Percentiles rank a stretch among this genome's conserved stretches.
These are phyloP conservation scores for Masnerella sp. DNA, from an alignment of 2,888 invertebrate species.

Conservation along the genomic window DNA sequence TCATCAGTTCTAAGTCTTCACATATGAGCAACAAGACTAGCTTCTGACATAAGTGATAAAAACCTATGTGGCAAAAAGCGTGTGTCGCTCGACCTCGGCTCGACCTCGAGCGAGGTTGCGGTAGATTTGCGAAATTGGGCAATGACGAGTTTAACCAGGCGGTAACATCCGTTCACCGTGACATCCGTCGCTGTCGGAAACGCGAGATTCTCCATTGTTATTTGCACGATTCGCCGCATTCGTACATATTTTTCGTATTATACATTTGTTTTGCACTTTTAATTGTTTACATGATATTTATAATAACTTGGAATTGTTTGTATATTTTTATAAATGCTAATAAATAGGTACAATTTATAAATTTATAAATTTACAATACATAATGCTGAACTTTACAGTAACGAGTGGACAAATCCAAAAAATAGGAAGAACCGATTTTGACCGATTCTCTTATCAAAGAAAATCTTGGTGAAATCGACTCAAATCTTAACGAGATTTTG, in stretches of 20 bases:
- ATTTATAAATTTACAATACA: too few relatives aligned
- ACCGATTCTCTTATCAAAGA: too few relatives aligned
- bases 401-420: too few relatives aligned
- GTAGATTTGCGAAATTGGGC: constrained; percentile 54
- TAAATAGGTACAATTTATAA: not conserved
- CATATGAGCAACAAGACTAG: too few relatives aligned
- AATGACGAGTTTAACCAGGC: constrained; percentile 47
- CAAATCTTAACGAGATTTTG: too few relatives aligned
- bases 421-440: too few relatives aligned
- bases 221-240: constrained; percentile 31
- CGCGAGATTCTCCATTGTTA: constrained; percentile 33
- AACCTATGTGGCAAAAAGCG: constrained; percentile 46
- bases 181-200: constrained; percentile 47
- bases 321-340: not conserved
- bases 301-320: too few relatives aligned
- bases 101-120: constrained; percentile 53
- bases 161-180: constrained; percentile 54
- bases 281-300: too few relatives aligned
- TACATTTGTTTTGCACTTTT: too few relatives aligned
- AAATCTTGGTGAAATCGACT: too few relatives aligned
- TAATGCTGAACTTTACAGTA: too few relatives aligned
- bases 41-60: constrained; percentile 34
- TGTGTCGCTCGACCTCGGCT: constrained; percentile 36
- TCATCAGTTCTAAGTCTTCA: too few relatives aligned
- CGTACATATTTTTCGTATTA: constrained; percentile 12